phyloP scores from a whole-genome alignment of 2,797 vertebrate genomes.

The Parauchenoglanis punctatus region DNA sequence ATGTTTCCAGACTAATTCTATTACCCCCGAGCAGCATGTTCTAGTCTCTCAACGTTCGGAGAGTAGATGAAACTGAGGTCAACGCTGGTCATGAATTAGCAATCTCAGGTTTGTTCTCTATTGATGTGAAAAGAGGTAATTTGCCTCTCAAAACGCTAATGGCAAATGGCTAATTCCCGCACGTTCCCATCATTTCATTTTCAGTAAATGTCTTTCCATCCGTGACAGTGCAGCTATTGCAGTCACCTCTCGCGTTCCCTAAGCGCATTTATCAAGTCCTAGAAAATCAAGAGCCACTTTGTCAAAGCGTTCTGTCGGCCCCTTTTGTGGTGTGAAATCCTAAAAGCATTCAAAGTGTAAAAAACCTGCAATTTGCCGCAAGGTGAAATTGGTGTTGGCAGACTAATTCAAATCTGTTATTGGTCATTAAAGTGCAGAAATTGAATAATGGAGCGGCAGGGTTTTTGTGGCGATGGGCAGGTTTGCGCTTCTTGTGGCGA shows the following conservation, averaged over 20 bases:
- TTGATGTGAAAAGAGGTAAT: constrained; percentile 24
- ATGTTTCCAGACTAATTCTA: not conserved
- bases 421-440: constrained; percentile 77
- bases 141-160: constrained; percentile 12
- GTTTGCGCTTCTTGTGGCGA: constrained; percentile 30
- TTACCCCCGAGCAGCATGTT: not conserved
- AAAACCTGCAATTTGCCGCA: constrained; percentile 57
- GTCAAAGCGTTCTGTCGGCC: constrained; percentile 40
- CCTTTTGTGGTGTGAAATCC: constrained; percentile 47
- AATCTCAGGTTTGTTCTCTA: constrained; percentile 5
- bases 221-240: constrained; percentile 4
- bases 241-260: constrained; percentile 14
- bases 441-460: constrained; percentile 77
- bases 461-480: constrained; percentile 30
- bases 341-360: constrained; percentile 59
- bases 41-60: not conserved
- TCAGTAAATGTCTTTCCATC: constrained; percentile 33
- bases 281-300: constrained; percentile 50
- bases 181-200: constrained; percentile 20
- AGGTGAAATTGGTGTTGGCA: constrained; percentile 79
- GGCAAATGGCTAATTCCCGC: constrained; percentile 13
- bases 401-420: constrained; percentile 74
- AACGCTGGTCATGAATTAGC: not conserved
- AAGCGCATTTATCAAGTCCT: constrained; percentile 39
- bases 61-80: not conserved